Percentiles rank a stretch among this genome's conserved stretches.
Evolutionary conservation across 1,140 invertebrate genomes (phyloP).

Genomic region (Wiebesia pumilae): DNA sequence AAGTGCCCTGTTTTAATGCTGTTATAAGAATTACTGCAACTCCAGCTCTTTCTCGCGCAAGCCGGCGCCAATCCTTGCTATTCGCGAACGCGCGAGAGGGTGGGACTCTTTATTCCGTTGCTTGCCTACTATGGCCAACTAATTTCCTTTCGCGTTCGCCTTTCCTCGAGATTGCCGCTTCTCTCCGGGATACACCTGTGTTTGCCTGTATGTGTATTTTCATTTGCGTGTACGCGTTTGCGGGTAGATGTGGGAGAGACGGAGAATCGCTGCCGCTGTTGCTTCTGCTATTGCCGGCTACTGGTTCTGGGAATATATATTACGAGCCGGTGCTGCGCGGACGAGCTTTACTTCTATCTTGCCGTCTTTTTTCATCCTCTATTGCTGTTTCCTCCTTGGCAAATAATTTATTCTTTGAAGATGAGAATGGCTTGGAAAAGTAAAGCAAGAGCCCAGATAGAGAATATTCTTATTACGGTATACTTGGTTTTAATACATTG

Average conservation of each 20-base stretch:
- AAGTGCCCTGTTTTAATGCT: constrained; percentile 73
- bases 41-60: constrained; percentile 10
- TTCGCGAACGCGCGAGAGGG: constrained; percentile 19
- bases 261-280: background rate
- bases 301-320: constrained; percentile 24
- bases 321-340: constrained; percentile 13
- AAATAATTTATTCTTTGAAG: constrained; percentile 47
- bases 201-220: constrained; percentile 1
- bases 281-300: background rate
- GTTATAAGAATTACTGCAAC: constrained; percentile 72
- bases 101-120: constrained; percentile 42
- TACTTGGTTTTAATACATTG: background rate
- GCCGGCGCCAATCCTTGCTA: constrained; percentile 37
- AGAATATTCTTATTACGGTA: background rate
- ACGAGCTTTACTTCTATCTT: constrained; percentile 20
- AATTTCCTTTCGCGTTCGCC: constrained; percentile 61
- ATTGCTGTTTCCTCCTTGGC: background rate
- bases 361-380: background rate
- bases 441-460: background rate
- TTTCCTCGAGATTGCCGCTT: constrained; percentile 28
- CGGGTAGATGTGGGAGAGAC: background rate
- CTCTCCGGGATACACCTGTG: background rate
- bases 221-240: background rate
- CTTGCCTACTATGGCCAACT: constrained; percentile 59
- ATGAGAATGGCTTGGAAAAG: constrained; percentile 40